phyloP scores from a whole-genome alignment of 2,113 vertebrate species.

The Tragelaphus imberbis region DNA sequence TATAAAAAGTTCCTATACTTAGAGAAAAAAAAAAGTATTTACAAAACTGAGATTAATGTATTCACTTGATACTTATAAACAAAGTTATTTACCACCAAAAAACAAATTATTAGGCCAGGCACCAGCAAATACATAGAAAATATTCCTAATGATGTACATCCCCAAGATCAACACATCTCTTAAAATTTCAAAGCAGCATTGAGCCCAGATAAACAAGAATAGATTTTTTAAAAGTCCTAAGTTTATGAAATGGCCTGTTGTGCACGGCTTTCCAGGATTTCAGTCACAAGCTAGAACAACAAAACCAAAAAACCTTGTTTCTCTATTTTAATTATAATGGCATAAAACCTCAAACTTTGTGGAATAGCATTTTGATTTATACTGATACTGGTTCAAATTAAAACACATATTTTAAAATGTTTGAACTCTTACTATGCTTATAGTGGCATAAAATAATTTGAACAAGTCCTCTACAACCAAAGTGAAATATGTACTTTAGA shows the following conservation, averaged over 20 bases:
- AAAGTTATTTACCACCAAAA: slow-evolving; percentile 12
- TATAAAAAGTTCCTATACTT: neutral
- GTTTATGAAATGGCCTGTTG: neutral
- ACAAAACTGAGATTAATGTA: neutral
- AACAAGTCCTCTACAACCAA: slow-evolving; percentile 48
- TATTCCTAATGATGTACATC: neutral
- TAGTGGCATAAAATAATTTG: slow-evolving; percentile 57
- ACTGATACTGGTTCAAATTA: slow-evolving; percentile 33
- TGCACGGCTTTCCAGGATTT: slow-evolving; percentile 49
- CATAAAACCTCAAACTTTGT: slow-evolving; percentile 14
- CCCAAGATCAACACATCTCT: slow-evolving; percentile 5
- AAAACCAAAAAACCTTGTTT: slow-evolving; percentile 38
- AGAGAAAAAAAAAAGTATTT: neutral
- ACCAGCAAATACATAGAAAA: slow-evolving; percentile 34
- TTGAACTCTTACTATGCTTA: slow-evolving; percentile 64
- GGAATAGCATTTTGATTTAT: slow-evolving; percentile 43
- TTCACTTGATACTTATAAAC: slow-evolving; percentile 4
- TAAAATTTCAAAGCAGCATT: slow-evolving; percentile 39
- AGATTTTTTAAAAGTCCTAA: neutral
- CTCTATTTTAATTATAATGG: slow-evolving; percentile 24
- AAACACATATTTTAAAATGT: slow-evolving; percentile 54
- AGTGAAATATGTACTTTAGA: slow-evolving; percentile 56
- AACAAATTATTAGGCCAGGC: neutral
- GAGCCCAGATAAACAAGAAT: slow-evolving; percentile 24
- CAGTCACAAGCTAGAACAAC: slow-evolving; percentile 22